Conservation (phyloP, 2,113 vertebrate species). For the Gnathonemus longibarbis region DNA sequence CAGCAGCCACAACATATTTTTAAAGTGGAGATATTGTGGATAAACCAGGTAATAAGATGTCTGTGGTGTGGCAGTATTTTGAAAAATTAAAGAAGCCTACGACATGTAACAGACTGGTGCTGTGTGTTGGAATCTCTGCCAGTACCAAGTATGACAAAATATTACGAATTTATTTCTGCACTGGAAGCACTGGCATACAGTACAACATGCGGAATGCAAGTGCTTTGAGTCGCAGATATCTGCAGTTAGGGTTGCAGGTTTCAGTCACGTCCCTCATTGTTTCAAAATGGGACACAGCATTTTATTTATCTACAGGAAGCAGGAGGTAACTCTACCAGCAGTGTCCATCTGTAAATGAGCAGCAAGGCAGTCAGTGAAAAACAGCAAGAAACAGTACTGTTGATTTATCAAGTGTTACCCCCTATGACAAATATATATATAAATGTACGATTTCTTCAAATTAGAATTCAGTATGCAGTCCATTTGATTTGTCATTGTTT, state of each 20-base stretch:
- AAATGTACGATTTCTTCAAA: not conserved
- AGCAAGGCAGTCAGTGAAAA: not conserved
- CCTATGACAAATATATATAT: not conserved
- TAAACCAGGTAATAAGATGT: not conserved
- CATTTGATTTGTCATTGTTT: not conserved
- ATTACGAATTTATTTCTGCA: not conserved
- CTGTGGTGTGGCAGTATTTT: not conserved
- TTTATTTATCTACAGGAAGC: not conserved
- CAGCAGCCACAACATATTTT: not conserved
- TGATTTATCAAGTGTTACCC: not conserved
- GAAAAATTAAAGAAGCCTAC: not conserved
- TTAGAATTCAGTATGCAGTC: not conserved
- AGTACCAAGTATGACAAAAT: not conserved
- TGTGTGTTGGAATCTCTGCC: not conserved
- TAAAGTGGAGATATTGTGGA: not conserved
- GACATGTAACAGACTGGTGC: not conserved
- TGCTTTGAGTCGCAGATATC: not conserved
- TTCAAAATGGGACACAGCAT: not conserved
- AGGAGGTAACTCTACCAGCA: not conserved
- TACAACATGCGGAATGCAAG: not conserved
- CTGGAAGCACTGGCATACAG: not conserved
- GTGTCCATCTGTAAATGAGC: not conserved
- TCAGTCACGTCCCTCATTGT: not conserved
- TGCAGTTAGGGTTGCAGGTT: not conserved
- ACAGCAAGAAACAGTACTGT: not conserved